A percentile compares a stretch with the other conserved stretches of the same genome.
Evolutionary conservation across 2,797 vertebrate genomes (phyloP).

Genomic region (Erithacus rubecula): DNA sequence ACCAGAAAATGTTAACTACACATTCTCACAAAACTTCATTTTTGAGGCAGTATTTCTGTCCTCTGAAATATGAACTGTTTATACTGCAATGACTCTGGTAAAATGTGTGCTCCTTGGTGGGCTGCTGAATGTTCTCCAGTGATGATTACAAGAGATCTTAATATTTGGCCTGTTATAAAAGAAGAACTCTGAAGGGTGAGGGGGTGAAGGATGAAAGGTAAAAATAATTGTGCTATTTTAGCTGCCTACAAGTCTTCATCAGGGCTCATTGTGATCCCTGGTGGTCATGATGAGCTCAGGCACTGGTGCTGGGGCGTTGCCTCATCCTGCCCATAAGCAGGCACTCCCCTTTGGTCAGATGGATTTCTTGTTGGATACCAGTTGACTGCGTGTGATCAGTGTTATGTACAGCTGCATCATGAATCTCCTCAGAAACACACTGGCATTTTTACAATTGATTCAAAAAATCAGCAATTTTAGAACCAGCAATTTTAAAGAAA

Average conservation of each 20-base stretch:
- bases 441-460: background rate
- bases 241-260: background rate
- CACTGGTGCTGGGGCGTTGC: background rate
- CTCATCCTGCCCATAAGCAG: background rate
- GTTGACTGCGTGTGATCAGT: background rate
- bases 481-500: background rate
- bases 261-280: background rate
- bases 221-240: background rate
- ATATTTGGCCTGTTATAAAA: background rate
- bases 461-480: background rate
- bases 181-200: background rate
- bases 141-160: background rate
- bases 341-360: background rate
- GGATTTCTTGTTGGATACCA: background rate
- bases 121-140: background rate
- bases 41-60: background rate
- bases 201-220: background rate
- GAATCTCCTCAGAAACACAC: background rate
- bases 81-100: background rate
- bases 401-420: background rate
- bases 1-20: background rate
- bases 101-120: background rate
- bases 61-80: background rate
- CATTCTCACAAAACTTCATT: background rate
- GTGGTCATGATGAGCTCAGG: background rate